Evolutionary conservation across 2,113 vertebrate species (phyloP).

Genomic region (Spea bombifrons): DNA sequence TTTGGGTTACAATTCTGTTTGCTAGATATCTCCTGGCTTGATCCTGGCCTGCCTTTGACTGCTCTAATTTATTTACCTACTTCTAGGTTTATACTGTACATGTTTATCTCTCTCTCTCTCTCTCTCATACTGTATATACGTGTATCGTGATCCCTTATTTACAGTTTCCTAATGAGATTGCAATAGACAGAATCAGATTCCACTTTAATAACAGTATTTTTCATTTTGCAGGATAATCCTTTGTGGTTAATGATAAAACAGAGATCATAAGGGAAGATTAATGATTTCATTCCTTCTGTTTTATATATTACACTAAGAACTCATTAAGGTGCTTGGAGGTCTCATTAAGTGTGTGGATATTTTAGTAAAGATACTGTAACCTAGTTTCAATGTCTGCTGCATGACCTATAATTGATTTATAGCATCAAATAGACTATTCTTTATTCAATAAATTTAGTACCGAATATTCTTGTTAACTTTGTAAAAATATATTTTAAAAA

Average conservation of each 20-base stretch:
- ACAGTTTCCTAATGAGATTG: not conserved
- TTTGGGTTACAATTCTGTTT: too few relatives aligned
- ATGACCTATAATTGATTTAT: slow-evolving; percentile 14
- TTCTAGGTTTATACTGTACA: too few relatives aligned
- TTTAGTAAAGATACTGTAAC: slow-evolving; percentile 10
- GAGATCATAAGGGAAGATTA: slow-evolving; percentile 8
- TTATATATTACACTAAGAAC: not conserved
- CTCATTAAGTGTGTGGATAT: not conserved
- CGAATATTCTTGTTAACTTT: not conserved
- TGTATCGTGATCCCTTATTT: not conserved
- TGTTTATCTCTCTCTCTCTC: too few relatives aligned
- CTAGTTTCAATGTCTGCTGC: not conserved
- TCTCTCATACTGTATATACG: too few relatives aligned
- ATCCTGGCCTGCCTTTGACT: too few relatives aligned
- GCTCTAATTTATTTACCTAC: too few relatives aligned
- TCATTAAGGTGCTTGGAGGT: slow-evolving; percentile 18
- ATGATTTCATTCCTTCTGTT: not conserved
- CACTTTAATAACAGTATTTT: not conserved
- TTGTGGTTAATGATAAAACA: not conserved
- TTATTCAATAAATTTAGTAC: not conserved
- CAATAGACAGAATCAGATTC: not conserved
- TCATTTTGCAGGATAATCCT: not conserved
- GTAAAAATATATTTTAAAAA: not conserved
- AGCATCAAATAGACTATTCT: not conserved
- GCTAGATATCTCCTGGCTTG: too few relatives aligned